Evolutionary conservation across 2,888 invertebrate genomes (phyloP).

Genomic region (Portevinia maculata): DNA sequence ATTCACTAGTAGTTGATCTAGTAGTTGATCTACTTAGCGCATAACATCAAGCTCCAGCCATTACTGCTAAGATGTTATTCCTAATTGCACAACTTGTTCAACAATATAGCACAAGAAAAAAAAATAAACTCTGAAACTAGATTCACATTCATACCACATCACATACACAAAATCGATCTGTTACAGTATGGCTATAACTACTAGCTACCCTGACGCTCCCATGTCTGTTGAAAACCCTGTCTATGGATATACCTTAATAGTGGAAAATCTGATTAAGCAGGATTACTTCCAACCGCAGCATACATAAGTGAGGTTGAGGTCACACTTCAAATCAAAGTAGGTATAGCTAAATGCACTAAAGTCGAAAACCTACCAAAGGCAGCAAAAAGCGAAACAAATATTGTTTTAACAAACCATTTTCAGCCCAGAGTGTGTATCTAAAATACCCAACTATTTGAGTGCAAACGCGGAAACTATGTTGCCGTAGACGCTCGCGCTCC

Average conservation of each 20-base stretch:
- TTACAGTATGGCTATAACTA: constrained; percentile 12
- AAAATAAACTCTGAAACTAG: constrained; percentile 41
- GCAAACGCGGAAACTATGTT: constrained; percentile 66
- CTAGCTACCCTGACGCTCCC: constrained; percentile 21
- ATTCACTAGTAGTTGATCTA: too few species aligned
- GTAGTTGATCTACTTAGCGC: constrained; percentile 46
- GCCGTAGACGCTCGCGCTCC: constrained; percentile 27
- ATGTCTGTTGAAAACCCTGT: constrained; percentile 11
- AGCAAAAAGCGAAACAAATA: constrained; percentile 35
- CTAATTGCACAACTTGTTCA: constrained; percentile 51
- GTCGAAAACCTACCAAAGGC: constrained; percentile 16
- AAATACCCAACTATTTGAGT: constrained; percentile 40
- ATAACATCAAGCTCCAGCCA: constrained; percentile 37
- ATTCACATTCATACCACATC: constrained; percentile 3
- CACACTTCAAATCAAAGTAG: constrained; percentile 31
- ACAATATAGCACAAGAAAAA: constrained; percentile 21
- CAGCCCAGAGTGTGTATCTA: constrained; percentile 6
- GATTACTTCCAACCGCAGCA: constrained; percentile 1
- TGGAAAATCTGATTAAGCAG: constrained; percentile 11
- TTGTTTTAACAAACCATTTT: constrained; percentile 6
- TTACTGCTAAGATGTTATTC: constrained; percentile 46
- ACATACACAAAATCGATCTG: constrained; percentile 3
- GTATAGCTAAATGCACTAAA: constrained; percentile 5
- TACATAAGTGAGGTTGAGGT: constrained; percentile 33
- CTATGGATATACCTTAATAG: neutral